Conservation (phyloP, 2,888 invertebrate genomes). For the Chrysina gloriosa region DNA sequence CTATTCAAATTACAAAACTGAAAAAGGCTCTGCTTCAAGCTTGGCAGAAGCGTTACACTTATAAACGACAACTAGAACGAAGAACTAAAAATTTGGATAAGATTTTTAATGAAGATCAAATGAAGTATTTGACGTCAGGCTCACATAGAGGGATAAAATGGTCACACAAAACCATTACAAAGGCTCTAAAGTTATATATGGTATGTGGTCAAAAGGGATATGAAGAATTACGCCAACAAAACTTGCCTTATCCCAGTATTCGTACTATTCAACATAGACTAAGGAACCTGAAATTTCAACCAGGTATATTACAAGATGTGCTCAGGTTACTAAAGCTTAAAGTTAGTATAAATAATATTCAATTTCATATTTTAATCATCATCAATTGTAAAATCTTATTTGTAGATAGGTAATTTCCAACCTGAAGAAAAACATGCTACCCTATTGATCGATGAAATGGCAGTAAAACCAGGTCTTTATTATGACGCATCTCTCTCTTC, state of each 20-base stretch:
- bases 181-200: not conserved
- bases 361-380: not conserved
- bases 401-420: constrained; percentile 22
- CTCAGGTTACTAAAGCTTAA: not conserved
- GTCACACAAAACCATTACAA: not conserved
- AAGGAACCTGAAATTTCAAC: not conserved
- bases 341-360: not conserved
- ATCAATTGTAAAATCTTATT: too few species aligned
- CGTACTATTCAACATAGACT: constrained; percentile 6
- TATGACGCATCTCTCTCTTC: not conserved
- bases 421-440: constrained; percentile 13
- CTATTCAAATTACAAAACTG: not conserved
- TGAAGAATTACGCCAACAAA: constrained; percentile 3
- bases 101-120: too few species aligned
- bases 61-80: too few species aligned
- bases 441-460: constrained; percentile 6
- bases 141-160: too few species aligned
- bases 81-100: too few species aligned
- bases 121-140: too few species aligned
- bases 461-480: constrained; percentile 22
- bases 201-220: not conserved
- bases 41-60: not conserved
- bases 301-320: constrained; percentile 4
- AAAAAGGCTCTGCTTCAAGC: not conserved
- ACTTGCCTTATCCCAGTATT: constrained; percentile 2